These are phyloP conservation scores for Deroplatys truncata DNA, from an alignment of 2,888 invertebrate species.

Conservation along the genomic window DNA sequence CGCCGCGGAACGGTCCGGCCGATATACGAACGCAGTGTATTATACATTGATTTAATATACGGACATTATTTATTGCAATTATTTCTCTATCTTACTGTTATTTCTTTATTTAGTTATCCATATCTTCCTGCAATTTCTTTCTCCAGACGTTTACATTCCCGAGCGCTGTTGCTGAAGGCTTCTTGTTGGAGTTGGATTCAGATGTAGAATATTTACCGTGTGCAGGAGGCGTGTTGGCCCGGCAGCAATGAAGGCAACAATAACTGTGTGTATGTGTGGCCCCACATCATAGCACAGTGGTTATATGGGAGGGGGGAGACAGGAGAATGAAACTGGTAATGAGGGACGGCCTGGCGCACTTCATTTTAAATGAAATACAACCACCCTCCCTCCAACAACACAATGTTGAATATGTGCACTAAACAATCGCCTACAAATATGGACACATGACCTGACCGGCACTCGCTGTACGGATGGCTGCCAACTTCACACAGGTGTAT, in stretches of 20 bases:
- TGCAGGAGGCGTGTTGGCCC: not conserved
- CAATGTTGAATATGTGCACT: constrained; percentile 9
- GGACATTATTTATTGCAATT: no score
- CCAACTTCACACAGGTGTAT: constrained; percentile 5
- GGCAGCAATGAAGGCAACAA: not conserved
- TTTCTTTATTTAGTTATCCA: no score
- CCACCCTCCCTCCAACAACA: not conserved
- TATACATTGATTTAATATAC: no score
- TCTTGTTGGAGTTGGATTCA: not conserved
- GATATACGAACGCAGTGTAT: no score
- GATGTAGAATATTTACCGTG: not conserved
- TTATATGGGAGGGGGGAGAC: not conserved
- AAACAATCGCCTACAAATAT: constrained; percentile 11
- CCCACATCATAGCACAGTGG: not conserved
- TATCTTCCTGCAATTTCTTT: no score
- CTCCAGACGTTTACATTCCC: not conserved
- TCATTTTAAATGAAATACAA: constrained; percentile 15
- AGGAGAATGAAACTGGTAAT: constrained; percentile 8
- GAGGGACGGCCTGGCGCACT: not conserved
- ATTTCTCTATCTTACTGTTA: no score
- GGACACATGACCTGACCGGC: constrained; percentile 3
- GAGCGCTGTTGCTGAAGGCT: not conserved
- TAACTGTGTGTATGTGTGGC: not conserved
- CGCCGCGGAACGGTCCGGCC: no score
- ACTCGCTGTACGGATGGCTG: not conserved